Base-by-base conservation (phyloP, 2,888 invertebrate species). In the Pyralis farinalis region DNA sequence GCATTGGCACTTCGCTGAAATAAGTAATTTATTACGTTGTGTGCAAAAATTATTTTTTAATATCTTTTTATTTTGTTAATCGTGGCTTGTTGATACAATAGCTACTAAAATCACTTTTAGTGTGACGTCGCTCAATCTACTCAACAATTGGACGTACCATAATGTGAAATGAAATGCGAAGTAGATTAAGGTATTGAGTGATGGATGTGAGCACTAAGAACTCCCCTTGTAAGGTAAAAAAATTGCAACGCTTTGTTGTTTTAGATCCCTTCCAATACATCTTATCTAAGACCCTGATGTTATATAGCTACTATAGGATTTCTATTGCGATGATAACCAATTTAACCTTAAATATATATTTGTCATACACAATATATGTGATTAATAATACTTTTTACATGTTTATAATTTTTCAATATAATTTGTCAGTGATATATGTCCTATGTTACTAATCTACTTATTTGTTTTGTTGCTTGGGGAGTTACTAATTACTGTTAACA, bases 221-320 rank as follows among this genome's bases (percentile, higher is more conserved):
- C 71, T 85, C 85, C 73, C 85, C 85, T 76, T 87, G 84, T 82
- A 77, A 88, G 88, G 88, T 88, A 88, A 88, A 74, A 71, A 68
- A 65, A 69, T 71, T 63, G 69, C 65, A 55, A 64, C 70, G 48
- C 71, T 65, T 67, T 66, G 58, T 7, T 40, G 8, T n/a, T 16
- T n/a, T 16, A 16, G 16, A 3, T 16, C 4, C 16, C 16, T 16
- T 16, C 2, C 16, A 16, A 3, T 16, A 16, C 2, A 16, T 16
- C 16, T 4, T 16, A 16, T 3, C 16, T n/a, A 16, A 16, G 16
- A 4, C 4, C 16, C 4, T 16, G 16, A 16, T 16, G 2, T 16
- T 16, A 16, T 16, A 3, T 16, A 16, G 16, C 4, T 16, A 16
- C 4, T 16, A 16, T 16, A 16, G 2, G 2, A 4, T 16, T 16